Conservation (phyloP, 2,797 vertebrate genomes). For the Hydrophis major region DNA sequence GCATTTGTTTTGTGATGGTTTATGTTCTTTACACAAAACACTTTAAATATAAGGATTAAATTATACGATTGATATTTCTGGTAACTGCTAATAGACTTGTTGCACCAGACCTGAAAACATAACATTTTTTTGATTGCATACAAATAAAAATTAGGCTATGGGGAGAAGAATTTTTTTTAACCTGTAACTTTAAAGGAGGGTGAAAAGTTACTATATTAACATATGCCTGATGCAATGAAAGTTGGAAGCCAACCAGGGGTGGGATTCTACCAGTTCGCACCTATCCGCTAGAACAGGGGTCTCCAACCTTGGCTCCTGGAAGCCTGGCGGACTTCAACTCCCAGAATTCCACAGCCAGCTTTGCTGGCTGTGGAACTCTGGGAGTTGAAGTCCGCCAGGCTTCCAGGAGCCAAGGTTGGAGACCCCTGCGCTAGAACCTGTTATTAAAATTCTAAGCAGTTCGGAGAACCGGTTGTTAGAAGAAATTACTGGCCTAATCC, state of each 20-base stretch:
- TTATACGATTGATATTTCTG: not conserved
- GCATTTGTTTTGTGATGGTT: not conserved
- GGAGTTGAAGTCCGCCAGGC: no score
- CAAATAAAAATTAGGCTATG: not conserved
- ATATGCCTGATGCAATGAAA: not conserved
- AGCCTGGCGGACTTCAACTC: no score
- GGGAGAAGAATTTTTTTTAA: not conserved
- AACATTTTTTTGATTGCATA: not conserved
- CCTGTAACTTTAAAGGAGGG: not conserved
- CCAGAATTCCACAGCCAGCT: no score
- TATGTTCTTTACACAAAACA: not conserved
- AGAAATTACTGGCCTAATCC: no score
- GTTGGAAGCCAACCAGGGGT: not conserved
- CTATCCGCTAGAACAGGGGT: no score
- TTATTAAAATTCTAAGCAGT: no score
- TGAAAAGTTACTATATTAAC: not conserved
- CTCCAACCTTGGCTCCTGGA: no score
- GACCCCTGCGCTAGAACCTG: fast-evolving
- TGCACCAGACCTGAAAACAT: not conserved
- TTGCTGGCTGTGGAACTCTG: no score
- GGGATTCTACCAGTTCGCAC: no score
- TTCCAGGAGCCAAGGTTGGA: no score
- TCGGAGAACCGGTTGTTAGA: no score
- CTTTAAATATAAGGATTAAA: not conserved
- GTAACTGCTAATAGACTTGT: not conserved